Evolutionary conservation across 2,113 vertebrate species (phyloP).

Genomic region (Xenopus tropicalis): UCB_Xtro_10.0 CM004446.2:25896501-25897000

Average conservation of each 20-base stretch:
- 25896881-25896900: slow-evolving; percentile 27
- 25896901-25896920: slow-evolving; percentile 31
- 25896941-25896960: slow-evolving; percentile 32
- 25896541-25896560: too few species aligned
- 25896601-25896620: not conserved
- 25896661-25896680: not conserved
- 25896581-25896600: not conserved
- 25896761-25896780: slow-evolving; percentile 2
- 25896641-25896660: not conserved
- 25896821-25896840: not conserved
- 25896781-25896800: not conserved
- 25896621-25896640: not conserved
- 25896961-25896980: slow-evolving; percentile 4
- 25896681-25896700: not conserved
- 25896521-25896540: too few species aligned
- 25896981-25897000: not conserved
- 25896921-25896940: slow-evolving; percentile 13
- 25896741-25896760: not conserved
- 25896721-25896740: not conserved
- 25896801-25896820: not conserved
- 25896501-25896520: too few species aligned
- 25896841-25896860: not conserved
- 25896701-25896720: not conserved
- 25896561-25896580: too few species aligned
- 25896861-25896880: slow-evolving; percentile 21